These are phyloP conservation scores for Pristionchus exspectatus DNA, from an alignment of 2,888 invertebrate species.

Conservation along the genomic window DNA sequence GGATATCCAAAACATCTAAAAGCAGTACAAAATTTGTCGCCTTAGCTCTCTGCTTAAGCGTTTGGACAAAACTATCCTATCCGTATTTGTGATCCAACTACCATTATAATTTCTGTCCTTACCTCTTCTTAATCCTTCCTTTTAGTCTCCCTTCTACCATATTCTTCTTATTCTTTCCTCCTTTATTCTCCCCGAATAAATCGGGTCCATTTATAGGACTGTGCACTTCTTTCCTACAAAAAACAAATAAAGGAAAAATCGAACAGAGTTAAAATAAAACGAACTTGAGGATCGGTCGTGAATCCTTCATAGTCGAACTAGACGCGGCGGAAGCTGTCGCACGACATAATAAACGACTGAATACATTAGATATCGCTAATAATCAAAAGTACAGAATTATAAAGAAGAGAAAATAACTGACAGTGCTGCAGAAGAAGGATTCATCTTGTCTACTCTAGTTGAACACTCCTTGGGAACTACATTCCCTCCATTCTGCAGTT, in stretches of 20 bases:
- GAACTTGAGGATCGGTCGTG: neutral
- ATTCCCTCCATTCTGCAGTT: neutral
- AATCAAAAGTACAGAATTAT: neutral
- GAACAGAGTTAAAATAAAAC: neutral
- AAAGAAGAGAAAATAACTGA: neutral
- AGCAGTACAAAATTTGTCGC: no score
- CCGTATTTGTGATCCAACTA: neutral
- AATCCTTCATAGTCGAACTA: constrained; percentile 19
- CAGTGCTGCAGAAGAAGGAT: neutral
- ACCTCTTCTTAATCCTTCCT: neutral
- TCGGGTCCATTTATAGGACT: neutral
- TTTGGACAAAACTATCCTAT: no score
- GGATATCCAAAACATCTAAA: neutral
- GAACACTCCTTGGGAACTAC: neutral
- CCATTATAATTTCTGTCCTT: neutral
- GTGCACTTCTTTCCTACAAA: constrained; percentile 16
- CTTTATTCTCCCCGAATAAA: neutral
- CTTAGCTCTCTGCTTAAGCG: no score
- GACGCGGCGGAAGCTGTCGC: neutral
- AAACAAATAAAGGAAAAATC: neutral
- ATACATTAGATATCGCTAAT: neutral
- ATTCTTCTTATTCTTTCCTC: neutral
- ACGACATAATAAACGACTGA: neutral
- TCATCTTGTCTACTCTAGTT: neutral
- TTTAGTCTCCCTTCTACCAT: neutral